phyloP scores from a whole-genome alignment of 2,888 invertebrate species.

The Lumbricus terrestris region DNA sequence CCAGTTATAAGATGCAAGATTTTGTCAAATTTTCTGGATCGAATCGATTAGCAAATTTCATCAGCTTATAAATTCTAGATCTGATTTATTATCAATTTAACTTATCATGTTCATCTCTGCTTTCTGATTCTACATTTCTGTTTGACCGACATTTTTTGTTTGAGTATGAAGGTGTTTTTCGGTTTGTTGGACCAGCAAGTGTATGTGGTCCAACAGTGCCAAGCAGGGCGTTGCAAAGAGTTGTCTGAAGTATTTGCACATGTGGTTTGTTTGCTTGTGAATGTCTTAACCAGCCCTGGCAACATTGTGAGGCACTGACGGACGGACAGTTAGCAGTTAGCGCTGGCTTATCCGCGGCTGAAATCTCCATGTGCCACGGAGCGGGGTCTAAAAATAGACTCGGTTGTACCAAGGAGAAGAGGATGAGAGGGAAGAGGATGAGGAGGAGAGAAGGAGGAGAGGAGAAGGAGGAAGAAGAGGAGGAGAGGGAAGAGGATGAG shows the following conservation, averaged over 20 bases:
- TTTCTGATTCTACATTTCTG: too few relatives aligned
- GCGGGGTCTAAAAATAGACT: not conserved
- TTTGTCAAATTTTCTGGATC: too few relatives aligned
- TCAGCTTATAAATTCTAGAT: too few relatives aligned
- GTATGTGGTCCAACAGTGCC: not conserved
- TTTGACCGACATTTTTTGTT: not conserved
- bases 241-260: not conserved
- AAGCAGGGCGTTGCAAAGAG: not conserved
- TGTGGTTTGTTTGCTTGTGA: not conserved
- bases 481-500: too few relatives aligned
- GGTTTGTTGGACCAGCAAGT: not conserved
- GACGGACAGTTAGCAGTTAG: not conserved
- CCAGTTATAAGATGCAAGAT: too few relatives aligned
- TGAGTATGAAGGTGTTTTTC: not conserved
- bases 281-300: not conserved
- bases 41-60: too few relatives aligned
- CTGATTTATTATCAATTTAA: too few relatives aligned
- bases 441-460: too few relatives aligned
- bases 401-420: not conserved
- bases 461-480: too few relatives aligned
- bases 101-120: too few relatives aligned
- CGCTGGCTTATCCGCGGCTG: not conserved
- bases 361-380: not conserved
- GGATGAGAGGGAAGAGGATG: too few relatives aligned
- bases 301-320: not conserved